Percentiles rank a stretch among this genome's conserved stretches.
Conservation (phyloP, 2,113 vertebrate genomes). For the Nesoenas mayeri region DNA sequence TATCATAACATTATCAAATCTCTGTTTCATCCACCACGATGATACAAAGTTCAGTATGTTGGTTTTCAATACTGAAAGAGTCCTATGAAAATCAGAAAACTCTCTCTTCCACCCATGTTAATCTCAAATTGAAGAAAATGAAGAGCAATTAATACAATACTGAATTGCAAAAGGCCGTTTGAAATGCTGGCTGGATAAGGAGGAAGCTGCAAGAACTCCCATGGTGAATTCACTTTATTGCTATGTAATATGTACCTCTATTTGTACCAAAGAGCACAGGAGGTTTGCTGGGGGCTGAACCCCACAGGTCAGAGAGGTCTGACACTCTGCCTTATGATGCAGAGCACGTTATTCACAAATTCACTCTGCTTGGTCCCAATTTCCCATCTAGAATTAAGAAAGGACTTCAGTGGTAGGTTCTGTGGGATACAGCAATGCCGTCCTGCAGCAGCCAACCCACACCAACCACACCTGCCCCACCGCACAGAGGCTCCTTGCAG, state of each 20-base stretch:
- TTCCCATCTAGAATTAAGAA: neutral
- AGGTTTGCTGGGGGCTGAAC: neutral
- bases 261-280: neutral
- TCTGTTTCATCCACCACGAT: neutral
- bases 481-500: rapidly evolving
- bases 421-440: neutral
- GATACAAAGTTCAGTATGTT: neutral
- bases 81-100: neutral
- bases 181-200: neutral
- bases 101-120: neutral
- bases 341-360: neutral
- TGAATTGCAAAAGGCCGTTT: neutral
- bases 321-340: too few relatives aligned
- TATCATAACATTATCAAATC: neutral
- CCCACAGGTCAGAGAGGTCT: rapidly evolving
- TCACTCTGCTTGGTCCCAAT: neutral
- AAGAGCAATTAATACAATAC: neutral
- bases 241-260: neutral
- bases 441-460: neutral
- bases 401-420: neutral
- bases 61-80: neutral
- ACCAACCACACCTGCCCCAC: neutral
- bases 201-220: neutral
- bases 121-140: neutral
- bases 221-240: neutral